phyloP scores from a whole-genome alignment of 30 jellyfish, hydroid and myxozoan genomes.

The Aurelia coerulea region DNA sequence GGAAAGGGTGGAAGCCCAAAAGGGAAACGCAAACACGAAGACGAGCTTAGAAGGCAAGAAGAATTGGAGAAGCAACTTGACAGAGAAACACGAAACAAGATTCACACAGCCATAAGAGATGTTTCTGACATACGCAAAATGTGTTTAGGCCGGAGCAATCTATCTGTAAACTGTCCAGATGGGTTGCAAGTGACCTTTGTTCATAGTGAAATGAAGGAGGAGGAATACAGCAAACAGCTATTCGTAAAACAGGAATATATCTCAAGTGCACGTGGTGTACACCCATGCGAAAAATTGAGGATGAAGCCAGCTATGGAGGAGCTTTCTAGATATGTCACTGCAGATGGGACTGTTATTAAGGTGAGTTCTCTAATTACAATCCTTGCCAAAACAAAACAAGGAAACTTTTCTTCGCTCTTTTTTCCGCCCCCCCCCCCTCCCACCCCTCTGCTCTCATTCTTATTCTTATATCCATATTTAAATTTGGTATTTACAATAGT shows the following conservation, averaged over 20 bases:
- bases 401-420: too few species aligned
- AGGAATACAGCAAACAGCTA: background rate
- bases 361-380: slow-evolving; percentile 11
- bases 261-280: background rate
- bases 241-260: slow-evolving; percentile 45
- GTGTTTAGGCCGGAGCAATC: slow-evolving; percentile 20
- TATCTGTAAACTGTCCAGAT: slow-evolving; percentile 77
- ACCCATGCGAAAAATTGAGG: slow-evolving; percentile 18
- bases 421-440: too few species aligned
- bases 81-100: slow-evolving; percentile 39
- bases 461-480: too few species aligned
- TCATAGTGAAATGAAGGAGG: slow-evolving; percentile 50
- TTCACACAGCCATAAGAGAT: slow-evolving; percentile 40
- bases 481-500: too few species aligned
- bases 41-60: slow-evolving; percentile 57
- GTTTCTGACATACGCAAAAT: slow-evolving; percentile 38
- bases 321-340: slow-evolving; percentile 45
- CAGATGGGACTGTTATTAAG: slow-evolving; percentile 81
- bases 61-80: slow-evolving; percentile 66
- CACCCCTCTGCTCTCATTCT: too few species aligned
- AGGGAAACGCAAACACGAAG: slow-evolving; percentile 76
- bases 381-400: too few species aligned
- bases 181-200: slow-evolving; percentile 74
- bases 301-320: slow-evolving; percentile 20
- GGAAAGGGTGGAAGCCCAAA: slow-evolving; percentile 66